Conservation (phyloP, 2,113 vertebrate species). For the Hydrochoerus hydrochaeris region DNA sequence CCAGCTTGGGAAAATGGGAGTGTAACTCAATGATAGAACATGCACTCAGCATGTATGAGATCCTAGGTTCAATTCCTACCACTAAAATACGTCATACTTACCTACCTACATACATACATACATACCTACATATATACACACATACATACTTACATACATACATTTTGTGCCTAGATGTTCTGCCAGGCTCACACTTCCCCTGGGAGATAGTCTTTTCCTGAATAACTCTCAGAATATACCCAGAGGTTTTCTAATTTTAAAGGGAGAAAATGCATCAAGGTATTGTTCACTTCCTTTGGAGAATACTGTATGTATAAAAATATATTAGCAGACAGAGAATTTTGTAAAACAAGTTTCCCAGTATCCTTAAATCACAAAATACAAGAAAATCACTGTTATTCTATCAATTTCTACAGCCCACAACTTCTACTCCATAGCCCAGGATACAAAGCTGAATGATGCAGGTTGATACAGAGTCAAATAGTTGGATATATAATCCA, state of each 20-base stretch:
- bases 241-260: neutral
- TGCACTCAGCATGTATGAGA: neutral
- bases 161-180: neutral
- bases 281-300: neutral
- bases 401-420: neutral
- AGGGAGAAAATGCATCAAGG: neutral
- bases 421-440: neutral
- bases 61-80: no score
- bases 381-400: neutral
- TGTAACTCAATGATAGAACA: neutral
- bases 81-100: neutral
- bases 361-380: neutral
- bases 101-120: neutral
- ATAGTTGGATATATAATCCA: neutral
- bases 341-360: constrained; percentile 20
- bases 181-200: neutral
- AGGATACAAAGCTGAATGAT: neutral
- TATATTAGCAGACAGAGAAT: neutral
- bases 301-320: neutral
- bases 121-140: neutral
- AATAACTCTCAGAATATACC: neutral
- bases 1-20: no score
- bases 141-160: neutral
- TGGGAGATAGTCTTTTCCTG: neutral
- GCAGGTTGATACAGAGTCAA: neutral